Conservation (phyloP, 2,113 vertebrate species). For the Tachuris rubrigastra region DNA sequence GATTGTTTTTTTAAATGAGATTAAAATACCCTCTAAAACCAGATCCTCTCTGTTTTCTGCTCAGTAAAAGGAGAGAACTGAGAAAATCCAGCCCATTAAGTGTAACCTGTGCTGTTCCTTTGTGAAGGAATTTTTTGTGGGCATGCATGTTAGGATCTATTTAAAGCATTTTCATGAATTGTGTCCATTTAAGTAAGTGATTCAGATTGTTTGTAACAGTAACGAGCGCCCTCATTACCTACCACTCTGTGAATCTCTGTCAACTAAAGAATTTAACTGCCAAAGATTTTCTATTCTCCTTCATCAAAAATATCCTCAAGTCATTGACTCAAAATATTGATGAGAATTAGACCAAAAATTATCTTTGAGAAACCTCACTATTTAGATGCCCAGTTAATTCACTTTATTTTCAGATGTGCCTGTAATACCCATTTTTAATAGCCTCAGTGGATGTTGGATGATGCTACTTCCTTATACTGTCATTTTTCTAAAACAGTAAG, state of each 20-base stretch:
- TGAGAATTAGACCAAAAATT: background rate
- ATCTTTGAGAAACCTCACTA: background rate
- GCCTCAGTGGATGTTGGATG: background rate
- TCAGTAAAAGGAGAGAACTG: background rate
- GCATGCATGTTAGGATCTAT: background rate
- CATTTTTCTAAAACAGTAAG: background rate
- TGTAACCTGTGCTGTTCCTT: background rate
- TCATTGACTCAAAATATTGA: background rate
- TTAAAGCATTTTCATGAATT: background rate
- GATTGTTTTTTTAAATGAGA: background rate
- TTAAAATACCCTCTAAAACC: background rate
- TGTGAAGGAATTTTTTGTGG: background rate
- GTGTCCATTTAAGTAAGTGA: background rate
- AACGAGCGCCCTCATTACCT: background rate
- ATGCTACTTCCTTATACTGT: background rate
- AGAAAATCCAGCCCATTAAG: background rate
- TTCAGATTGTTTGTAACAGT: background rate
- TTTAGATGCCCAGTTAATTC: background rate
- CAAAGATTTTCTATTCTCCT: background rate
- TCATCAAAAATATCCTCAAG: background rate
- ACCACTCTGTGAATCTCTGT: background rate
- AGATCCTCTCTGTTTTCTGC: background rate
- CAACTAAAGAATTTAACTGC: background rate
- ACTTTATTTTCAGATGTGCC: background rate
- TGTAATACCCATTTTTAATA: background rate